Base-by-base conservation (phyloP, 2,888 invertebrate genomes). In the Dasypogon diadema region DNA sequence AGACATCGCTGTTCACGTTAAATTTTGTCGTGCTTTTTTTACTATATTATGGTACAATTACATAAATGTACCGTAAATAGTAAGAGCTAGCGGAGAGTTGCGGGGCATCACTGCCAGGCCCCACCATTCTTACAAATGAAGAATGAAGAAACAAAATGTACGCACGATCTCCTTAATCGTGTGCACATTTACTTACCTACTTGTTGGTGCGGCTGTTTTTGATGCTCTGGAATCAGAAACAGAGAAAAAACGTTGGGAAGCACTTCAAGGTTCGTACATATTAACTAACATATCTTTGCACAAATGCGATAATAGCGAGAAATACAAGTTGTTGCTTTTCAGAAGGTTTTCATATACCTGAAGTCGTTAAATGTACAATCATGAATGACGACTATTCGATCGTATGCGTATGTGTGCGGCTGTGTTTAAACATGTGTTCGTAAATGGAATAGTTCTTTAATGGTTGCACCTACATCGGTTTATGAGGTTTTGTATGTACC, bases 131-230 rank as follows among this genome's bases (percentile, higher is more conserved):
- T 58, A 58, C 74, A 48, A 74, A 74, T 86, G 86, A 86, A 91
- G 91, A 91, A 99, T 99, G 99, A 99, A 99, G 95, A 98, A 98
- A 91, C 99, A 99, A 94, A 99, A 99, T 94, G 98, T 99, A 88
- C 97, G 99, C 90, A 99, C 99, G 89, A 91, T 99, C 90, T 98
- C 98, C 85, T 93, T 99, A 89, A 99, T 99, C 90, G 98, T 99
- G 90, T 98, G 98, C 91, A 99, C 99, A 88, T 97, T 99, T 91
- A 99, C 99, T 84, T 99, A 99, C 88, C 91, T 99, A 87, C 92
- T 99, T 83, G 94, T 99, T 81, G 99, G 99, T 86, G 99, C 99
- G 80, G 99, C 99, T 81, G 97, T 99, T 84, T 99, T 99, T 90
- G 90, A 99, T 89, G 96, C 98, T 77, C 92, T 99, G 82, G 99